Evolutionary conservation across 2,888 invertebrate genomes (phyloP).

Genomic region (Epistrophe grossulariae): DNA sequence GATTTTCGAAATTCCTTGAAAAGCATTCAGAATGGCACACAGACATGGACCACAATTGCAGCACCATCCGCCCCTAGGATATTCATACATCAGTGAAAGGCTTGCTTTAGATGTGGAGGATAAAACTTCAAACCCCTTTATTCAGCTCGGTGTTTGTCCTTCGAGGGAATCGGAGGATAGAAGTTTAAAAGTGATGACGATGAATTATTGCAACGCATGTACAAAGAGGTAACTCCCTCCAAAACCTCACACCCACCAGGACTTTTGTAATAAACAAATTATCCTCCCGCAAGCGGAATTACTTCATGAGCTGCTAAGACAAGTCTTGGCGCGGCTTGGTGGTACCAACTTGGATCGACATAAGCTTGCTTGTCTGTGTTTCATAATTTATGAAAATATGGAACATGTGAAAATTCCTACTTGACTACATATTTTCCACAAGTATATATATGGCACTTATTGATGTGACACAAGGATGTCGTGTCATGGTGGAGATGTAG

Average conservation of each 20-base stretch:
- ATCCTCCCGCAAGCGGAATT: conserved; percentile 51
- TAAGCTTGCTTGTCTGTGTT: conserved; percentile 14
- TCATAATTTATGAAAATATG: conserved; percentile 56
- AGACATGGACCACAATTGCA: conserved; percentile 33
- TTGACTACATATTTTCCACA: not conserved
- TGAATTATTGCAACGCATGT: conserved; percentile 58
- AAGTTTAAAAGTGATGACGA: conserved; percentile 69
- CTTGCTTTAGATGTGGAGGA: conserved; percentile 35
- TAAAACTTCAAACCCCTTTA: conserved; percentile 28
- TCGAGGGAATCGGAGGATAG: not conserved
- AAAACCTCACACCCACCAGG: conserved; percentile 10
- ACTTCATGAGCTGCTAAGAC: conserved; percentile 46
- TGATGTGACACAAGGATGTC: conserved; percentile 50
- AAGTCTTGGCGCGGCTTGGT: conserved; percentile 24
- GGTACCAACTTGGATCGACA: conserved; percentile 11
- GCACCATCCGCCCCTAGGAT: conserved; percentile 23
- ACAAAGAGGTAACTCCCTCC: not conserved
- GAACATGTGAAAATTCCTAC: conserved; percentile 49
- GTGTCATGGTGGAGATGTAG: not conserved
- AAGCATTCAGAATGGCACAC: conserved; percentile 23
- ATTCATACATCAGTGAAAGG: conserved; percentile 9
- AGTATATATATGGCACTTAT: conserved; percentile 46
- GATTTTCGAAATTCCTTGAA: conserved; percentile 66
- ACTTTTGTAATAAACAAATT: conserved; percentile 64
- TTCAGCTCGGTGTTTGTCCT: not conserved